Evolutionary conservation across 1,140 invertebrate species (phyloP).

Genomic region (Lasioglossum albipes): DNA sequence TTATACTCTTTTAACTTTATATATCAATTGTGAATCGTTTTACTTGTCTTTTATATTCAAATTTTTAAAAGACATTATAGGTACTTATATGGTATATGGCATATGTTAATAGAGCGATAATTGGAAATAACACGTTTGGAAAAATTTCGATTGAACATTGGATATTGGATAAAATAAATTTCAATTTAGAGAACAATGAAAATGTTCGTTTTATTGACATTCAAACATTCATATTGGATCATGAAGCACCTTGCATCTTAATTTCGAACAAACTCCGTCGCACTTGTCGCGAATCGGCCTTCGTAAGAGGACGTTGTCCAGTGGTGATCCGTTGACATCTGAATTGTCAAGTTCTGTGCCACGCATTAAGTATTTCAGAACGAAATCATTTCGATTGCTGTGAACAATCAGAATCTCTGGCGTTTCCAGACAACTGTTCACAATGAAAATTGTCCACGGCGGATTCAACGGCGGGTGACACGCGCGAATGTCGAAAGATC

Average conservation of each 20-base stretch:
- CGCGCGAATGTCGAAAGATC: slow-evolving; percentile 18
- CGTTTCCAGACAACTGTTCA: neutral
- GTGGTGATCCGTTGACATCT: slow-evolving; percentile 33
- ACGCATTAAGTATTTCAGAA: slow-evolving; percentile 15
- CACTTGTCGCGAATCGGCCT: slow-evolving; percentile 18
- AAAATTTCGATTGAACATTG: neutral
- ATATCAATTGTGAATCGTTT: neutral
- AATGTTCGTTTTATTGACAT: neutral
- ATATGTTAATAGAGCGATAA: neutral
- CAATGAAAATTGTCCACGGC: neutral
- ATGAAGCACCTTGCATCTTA: slow-evolving; percentile 3
- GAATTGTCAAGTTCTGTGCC: slow-evolving; percentile 37
- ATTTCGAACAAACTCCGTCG: slow-evolving; percentile 33
- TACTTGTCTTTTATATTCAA: neutral
- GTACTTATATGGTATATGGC: neutral
- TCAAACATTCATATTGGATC: neutral
- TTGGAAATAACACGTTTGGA: neutral
- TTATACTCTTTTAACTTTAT: neutral
- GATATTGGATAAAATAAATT: slow-evolving; percentile 1
- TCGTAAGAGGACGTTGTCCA: slow-evolving; percentile 23
- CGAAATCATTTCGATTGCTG: neutral
- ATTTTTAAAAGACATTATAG: too few species aligned
- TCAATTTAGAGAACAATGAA: neutral
- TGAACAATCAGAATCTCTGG: neutral
- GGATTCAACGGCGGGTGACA: slow-evolving; percentile 25